phyloP scores from a whole-genome alignment of 1,140 invertebrate genomes.

The Ostrea denselamellosa region DNA sequence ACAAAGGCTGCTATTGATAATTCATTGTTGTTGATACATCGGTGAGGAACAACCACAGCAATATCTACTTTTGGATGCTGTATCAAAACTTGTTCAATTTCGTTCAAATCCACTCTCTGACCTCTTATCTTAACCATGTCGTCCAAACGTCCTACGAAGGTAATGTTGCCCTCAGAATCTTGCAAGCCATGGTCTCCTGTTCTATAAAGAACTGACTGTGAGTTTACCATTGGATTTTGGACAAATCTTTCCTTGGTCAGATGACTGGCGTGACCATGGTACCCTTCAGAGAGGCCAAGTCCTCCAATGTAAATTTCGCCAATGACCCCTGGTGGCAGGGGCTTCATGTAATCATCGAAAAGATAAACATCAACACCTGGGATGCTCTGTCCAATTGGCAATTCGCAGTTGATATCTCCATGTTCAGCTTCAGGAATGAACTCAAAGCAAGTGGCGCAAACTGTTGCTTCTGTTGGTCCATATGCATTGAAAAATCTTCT shows the following conservation, averaged over 20 bases:
- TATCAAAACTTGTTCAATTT: conserved; percentile 67
- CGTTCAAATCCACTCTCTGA: conserved; percentile 64
- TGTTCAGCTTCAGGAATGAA: conserved; percentile 46
- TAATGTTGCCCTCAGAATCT: conserved; percentile 60
- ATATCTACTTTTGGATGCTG: conserved; percentile 66
- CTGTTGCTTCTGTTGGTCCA: conserved; percentile 66
- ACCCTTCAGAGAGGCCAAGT: conserved; percentile 61
- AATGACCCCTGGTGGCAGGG: conserved; percentile 65
- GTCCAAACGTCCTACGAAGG: conserved; percentile 65
- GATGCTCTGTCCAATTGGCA: conserved; percentile 63
- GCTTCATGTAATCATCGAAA: conserved; percentile 66
- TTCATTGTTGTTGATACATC: conserved; percentile 54
- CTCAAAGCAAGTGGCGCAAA: conserved; percentile 66
- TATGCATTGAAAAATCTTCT: conserved; percentile 66
- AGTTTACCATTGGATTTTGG: conserved; percentile 53
- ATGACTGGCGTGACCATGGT: conserved; percentile 62
- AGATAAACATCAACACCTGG: conserved; percentile 62
- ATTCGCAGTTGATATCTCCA: conserved; percentile 60
- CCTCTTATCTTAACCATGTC: conserved; percentile 69
- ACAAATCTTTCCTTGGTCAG: conserved; percentile 60
- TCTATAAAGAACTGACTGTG: conserved; percentile 58
- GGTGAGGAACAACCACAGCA: conserved; percentile 63
- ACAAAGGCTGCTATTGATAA: conserved; percentile 63
- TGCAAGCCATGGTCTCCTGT: conserved; percentile 67
- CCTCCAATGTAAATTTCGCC: conserved; percentile 68